These are phyloP conservation scores for Hippocampus zosterae DNA, from an alignment of 2,113 vertebrate species.

Conservation along the genomic window DNA sequence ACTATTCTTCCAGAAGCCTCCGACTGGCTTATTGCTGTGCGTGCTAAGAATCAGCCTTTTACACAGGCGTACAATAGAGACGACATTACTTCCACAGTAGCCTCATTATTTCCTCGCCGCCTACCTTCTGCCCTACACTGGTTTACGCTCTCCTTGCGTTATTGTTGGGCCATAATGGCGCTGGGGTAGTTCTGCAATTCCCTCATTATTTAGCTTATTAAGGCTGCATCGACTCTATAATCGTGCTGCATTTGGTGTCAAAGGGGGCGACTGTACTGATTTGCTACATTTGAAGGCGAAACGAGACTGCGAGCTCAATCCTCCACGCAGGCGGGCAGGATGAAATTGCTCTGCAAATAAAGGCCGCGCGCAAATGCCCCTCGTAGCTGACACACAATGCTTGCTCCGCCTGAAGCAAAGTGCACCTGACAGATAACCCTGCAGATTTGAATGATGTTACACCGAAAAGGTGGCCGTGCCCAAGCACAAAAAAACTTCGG, in stretches of 20 bases:
- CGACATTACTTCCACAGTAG: slow-evolving; percentile 94
- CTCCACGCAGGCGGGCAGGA: slow-evolving; percentile 49
- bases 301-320: slow-evolving; percentile 56
- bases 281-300: slow-evolving; percentile 80
- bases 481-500: background rate
- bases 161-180: slow-evolving; percentile 97
- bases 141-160: slow-evolving; percentile 91
- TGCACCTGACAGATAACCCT: slow-evolving; percentile 70
- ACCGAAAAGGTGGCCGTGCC: background rate
- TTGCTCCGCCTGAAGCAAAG: slow-evolving; percentile 35
- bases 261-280: slow-evolving; percentile 77
- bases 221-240: slow-evolving; percentile 92
- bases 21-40: slow-evolving; percentile 87
- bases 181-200: slow-evolving; percentile 98
- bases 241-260: slow-evolving; percentile 79
- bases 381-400: slow-evolving; percentile 37
- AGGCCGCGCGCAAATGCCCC: slow-evolving; percentile 41
- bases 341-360: slow-evolving; percentile 74
- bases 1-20: slow-evolving; percentile 92
- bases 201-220: slow-evolving; percentile 99
- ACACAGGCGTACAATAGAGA: slow-evolving; percentile 92
- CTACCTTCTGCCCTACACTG: slow-evolving; percentile 89
- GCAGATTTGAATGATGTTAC: slow-evolving; percentile 57
- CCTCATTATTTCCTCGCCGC: slow-evolving; percentile 92
- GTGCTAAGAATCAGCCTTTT: slow-evolving; percentile 95